Percentiles rank a stretch among this genome's conserved stretches.
Conservation (phyloP, 2,888 invertebrate species). For the Nomada hirtipes region DNA sequence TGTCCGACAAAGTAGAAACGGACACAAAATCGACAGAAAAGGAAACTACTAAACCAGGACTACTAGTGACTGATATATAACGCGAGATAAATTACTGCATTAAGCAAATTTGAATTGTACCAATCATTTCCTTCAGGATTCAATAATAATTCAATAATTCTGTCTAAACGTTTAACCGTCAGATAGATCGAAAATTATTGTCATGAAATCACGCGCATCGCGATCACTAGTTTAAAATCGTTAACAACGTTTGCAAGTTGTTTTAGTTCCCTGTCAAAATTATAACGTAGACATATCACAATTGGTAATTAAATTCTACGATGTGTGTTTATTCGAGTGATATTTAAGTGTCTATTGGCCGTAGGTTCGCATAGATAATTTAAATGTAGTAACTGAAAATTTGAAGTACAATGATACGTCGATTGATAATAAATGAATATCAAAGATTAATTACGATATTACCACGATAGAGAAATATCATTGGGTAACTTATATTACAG, state of each 20-base stretch:
- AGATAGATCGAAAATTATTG: no score
- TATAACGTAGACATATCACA: constrained; percentile 10
- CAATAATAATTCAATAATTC: background rate
- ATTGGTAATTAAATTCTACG: background rate
- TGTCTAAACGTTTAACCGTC: background rate
- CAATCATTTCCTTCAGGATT: background rate
- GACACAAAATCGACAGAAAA: constrained; percentile 40
- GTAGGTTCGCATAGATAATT: constrained; percentile 6
- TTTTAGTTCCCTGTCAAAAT: background rate
- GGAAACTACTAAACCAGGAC: constrained; percentile 46
- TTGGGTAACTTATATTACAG: no score
- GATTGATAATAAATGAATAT: background rate
- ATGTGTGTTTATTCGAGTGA: background rate
- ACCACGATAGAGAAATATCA: no score
- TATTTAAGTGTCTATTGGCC: background rate
- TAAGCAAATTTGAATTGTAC: background rate
- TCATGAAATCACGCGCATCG: constrained; percentile 7
- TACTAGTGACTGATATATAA: constrained; percentile 69
- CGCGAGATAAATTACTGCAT: background rate
- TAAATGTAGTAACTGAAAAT: background rate
- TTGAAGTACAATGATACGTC: background rate
- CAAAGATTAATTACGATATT: background rate
- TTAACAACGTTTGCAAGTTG: background rate
- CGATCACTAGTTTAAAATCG: background rate
- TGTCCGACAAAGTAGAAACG: constrained; percentile 86